Evolutionary conservation across 2,113 vertebrate genomes (phyloP).

Genomic region (Noctilio leporinus): DNA sequence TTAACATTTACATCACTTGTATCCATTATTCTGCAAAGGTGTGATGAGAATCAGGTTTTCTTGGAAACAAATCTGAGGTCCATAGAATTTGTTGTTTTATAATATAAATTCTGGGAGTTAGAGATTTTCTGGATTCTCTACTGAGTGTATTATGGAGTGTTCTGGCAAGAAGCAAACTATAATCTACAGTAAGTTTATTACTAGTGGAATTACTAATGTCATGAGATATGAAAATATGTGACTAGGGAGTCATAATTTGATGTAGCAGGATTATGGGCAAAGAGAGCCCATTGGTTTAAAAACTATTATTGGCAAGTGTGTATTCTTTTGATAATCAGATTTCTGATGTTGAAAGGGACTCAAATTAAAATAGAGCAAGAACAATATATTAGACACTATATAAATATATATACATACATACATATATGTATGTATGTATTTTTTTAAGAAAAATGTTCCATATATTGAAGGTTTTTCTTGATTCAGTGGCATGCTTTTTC

Average conservation of each 20-base stretch:
- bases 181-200: not conserved
- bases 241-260: not conserved
- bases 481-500: not conserved
- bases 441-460: constrained; percentile 33
- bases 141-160: not conserved
- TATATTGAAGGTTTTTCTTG: constrained; percentile 6
- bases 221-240: not conserved
- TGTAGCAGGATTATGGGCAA: not conserved
- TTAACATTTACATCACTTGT: not conserved
- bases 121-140: not conserved
- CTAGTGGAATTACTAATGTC: not conserved
- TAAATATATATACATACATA: too few relatives aligned
- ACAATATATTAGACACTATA: not conserved
- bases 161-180: not conserved
- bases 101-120: not conserved
- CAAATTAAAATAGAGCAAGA: not conserved
- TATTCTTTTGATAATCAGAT: not conserved
- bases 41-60: not conserved
- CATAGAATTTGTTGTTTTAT: not conserved
- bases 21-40: not conserved
- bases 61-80: not conserved
- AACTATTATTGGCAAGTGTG: not conserved
- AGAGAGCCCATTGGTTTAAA: not conserved
- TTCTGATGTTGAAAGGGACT: not conserved
- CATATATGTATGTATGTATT: too few relatives aligned